Evolutionary conservation across 2,113 vertebrate species (phyloP), one percentile per base, ranked within the genome.

Genomic region (Hypocryptadius cinnamomeus): DNA sequence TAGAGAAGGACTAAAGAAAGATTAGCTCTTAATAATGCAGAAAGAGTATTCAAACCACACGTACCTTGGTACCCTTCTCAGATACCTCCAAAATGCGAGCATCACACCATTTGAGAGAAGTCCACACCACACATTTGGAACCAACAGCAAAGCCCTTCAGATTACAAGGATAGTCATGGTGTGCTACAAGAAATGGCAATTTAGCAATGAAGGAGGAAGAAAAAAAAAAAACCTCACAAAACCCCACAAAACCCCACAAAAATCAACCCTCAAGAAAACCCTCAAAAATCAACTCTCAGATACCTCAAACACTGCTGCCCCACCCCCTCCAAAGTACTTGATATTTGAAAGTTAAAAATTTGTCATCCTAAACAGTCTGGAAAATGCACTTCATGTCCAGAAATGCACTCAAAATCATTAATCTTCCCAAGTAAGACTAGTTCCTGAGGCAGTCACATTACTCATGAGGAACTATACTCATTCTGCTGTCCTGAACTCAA

Each of bases 41-140:
- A 42, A 69, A 54, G 35, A 45, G 2, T 33, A 66, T 17, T 59
- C 39, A 73, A 64, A 33, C 22, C 23, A 20, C 56, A 80, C 95
- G 96, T 96, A 98, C 98, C 96, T 91, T 97, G 35, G 97, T 97
- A 47, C 96, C 96, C 87, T 98, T 97, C 74, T 97, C 97, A 51
- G 96, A 96, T 85, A 97, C 39, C 73, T 97, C 98, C 95, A 98
- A 93, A 95, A 98, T 97, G 77, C 79, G 95, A 96, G 98, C 98
- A 42, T 95, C 96, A 2, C 98, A 98, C 98, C 98, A 98, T 56
- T 96, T 94, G 21, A 88, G 73, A 70, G 95, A 94, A 12, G 97
- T 98, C 98, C 98, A 97, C 66, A 98, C 97, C 61, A 98, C 93
- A 65, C 98, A 98, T 28, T 96, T 95, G 22, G 97, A 98, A 73